phyloP scores from a whole-genome alignment of 2,888 invertebrate genomes.

The Ormyrus labotus region DNA sequence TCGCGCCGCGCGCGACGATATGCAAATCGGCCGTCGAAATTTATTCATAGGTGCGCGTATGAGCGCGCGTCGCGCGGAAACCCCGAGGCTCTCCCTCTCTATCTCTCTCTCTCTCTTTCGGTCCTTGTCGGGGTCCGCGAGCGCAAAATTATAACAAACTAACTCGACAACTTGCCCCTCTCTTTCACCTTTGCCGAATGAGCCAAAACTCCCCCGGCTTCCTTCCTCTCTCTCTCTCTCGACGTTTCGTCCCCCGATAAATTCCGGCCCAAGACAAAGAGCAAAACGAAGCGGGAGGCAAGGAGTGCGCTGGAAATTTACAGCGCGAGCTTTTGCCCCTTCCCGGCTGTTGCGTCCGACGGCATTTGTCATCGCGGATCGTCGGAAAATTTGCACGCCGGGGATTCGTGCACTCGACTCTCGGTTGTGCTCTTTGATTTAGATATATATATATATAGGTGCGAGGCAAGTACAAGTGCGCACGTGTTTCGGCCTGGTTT shows the following conservation, averaged over 20 bases:
- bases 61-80: constrained; percentile 57
- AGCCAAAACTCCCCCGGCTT: neutral
- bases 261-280: too few species aligned
- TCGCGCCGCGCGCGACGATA: constrained; percentile 54
- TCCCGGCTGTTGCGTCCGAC: constrained; percentile 14
- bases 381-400: constrained; percentile 12
- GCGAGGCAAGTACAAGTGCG: too few species aligned
- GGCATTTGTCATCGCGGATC: constrained; percentile 42
- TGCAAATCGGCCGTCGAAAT: constrained; percentile 68
- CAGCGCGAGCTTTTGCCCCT: constrained; percentile 19
- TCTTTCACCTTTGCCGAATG: constrained; percentile 20
- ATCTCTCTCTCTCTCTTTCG: neutral
- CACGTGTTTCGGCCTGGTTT: too few species aligned
- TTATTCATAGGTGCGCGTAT: constrained; percentile 68
- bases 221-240: neutral
- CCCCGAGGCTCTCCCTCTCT: too few species aligned
- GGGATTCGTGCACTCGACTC: constrained; percentile 4
- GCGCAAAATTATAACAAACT: constrained; percentile 61
- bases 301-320: constrained; percentile 18
- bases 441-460: too few species aligned
- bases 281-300: neutral
- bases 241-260: too few species aligned
- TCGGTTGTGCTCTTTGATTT: too few species aligned
- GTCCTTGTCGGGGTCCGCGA: neutral
- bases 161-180: constrained; percentile 47